Percentiles rank a stretch among this genome's conserved stretches.
Conservation (phyloP, 1,140 invertebrate genomes). For the Bursaphelenchus mucronatus region DNA sequence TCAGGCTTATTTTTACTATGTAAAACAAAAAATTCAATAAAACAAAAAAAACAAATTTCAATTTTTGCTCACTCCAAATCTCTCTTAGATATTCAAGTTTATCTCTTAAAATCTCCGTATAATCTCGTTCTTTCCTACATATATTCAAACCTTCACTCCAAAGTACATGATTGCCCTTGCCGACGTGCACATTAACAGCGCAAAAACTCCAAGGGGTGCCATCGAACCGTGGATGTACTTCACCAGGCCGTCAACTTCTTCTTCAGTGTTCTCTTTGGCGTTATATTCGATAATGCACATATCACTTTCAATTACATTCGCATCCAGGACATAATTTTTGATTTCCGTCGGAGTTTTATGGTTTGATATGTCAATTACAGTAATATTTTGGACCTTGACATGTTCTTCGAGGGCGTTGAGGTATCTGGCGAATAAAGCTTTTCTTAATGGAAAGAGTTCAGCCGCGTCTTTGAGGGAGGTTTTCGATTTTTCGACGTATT, state of each 20-base stretch:
- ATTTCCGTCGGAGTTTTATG: neutral
- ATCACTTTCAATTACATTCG: neutral
- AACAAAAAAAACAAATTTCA: too few species aligned
- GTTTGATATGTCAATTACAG: neutral
- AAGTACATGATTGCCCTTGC: constrained; percentile 3
- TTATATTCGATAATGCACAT: constrained; percentile 14
- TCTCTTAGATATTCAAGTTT: too few species aligned
- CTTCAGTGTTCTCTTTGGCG: neutral
- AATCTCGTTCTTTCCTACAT: too few species aligned
- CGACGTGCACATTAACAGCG: neutral
- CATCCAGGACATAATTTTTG: constrained; percentile 5
- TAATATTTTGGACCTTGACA: neutral
- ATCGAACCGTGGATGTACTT: neutral
- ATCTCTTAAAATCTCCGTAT: too few species aligned
- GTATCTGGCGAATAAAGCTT: neutral
- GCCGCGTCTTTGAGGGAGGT: neutral
- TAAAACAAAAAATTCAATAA: too few species aligned
- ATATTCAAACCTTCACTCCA: neutral
- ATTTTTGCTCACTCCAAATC: too few species aligned
- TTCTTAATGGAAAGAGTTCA: neutral
- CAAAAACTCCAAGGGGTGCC: constrained; percentile 8
- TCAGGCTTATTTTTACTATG: too few species aligned
- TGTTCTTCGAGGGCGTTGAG: neutral
- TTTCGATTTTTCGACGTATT: neutral
- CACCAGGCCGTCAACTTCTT: constrained; percentile 1